A percentile compares a stretch with the other conserved stretches of the same genome.
Conservation (phyloP, 2,888 invertebrate species). For the Gymnosoma rotundatum region DNA sequence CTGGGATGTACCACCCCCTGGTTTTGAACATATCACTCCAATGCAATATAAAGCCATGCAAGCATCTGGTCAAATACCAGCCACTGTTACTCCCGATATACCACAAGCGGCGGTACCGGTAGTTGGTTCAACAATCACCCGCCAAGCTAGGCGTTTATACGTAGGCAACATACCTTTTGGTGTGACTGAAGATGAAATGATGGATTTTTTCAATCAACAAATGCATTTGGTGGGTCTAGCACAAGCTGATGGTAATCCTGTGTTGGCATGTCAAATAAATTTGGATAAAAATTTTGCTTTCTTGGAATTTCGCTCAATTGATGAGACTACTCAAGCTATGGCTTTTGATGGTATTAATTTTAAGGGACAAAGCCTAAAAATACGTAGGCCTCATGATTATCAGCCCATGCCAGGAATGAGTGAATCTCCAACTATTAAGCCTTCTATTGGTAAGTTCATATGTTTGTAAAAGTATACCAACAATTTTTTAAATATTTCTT, state of each 20-base stretch:
- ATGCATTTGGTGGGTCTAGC: constrained; percentile 98
- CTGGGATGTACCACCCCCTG: constrained; percentile 99
- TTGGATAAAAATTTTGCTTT: constrained; percentile 99
- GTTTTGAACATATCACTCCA: constrained; percentile 98
- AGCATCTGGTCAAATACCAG: constrained; percentile 97
- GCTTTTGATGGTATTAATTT: constrained; percentile 99
- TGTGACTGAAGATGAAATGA: constrained; percentile 98
- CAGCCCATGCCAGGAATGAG: constrained; percentile 98
- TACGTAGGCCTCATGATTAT: constrained; percentile 98
- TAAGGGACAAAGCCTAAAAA: constrained; percentile 98
- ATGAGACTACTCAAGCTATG: constrained; percentile 99
- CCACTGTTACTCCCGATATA: constrained; percentile 94
- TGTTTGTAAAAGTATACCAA: not conserved
- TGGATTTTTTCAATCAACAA: constrained; percentile 99
- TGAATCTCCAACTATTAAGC: constrained; percentile 92
- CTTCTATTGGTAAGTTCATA: constrained; percentile 86
- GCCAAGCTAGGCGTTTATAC: constrained; percentile 95
- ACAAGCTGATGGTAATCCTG: constrained; percentile 99
- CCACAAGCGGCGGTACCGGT: constrained; percentile 98
- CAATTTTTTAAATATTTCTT: not conserved
- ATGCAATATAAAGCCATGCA: constrained; percentile 94
- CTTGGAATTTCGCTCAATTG: constrained; percentile 97
- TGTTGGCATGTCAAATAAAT: constrained; percentile 99
- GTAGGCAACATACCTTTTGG: constrained; percentile 99
- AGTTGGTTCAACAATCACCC: constrained; percentile 97